Conservation (phyloP, 2,888 invertebrate species). For the Steinernema scapterisci region DNA sequence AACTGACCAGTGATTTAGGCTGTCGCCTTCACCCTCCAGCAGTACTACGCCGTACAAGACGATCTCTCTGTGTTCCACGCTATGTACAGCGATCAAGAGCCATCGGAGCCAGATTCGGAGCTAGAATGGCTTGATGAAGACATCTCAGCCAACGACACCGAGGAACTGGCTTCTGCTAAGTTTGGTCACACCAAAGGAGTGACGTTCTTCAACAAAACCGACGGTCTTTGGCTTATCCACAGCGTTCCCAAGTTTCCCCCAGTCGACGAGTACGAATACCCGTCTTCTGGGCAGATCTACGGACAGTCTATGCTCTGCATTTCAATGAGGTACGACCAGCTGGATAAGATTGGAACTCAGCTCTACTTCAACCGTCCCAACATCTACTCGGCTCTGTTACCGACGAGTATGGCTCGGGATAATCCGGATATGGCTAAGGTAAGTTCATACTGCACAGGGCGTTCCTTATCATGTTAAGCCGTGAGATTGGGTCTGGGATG, state of each 20-base stretch:
- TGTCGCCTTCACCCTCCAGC: constrained; percentile 57
- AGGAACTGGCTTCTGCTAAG: constrained; percentile 38
- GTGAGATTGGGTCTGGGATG: too few relatives aligned
- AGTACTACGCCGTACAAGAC: constrained; percentile 50
- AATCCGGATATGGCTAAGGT: constrained; percentile 72
- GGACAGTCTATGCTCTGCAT: constrained; percentile 89
- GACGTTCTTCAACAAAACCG: constrained; percentile 75
- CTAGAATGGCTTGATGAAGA: too few relatives aligned
- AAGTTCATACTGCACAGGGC: too few relatives aligned
- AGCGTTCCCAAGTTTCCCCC: constrained; percentile 85
- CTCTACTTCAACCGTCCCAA: constrained; percentile 82
- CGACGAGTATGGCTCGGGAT: constrained; percentile 72
- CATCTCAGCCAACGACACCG: too few relatives aligned
- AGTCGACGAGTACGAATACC: constrained; percentile 73
- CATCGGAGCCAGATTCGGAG: too few relatives aligned
- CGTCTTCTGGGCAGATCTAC: constrained; percentile 76
- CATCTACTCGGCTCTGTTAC: constrained; percentile 77
- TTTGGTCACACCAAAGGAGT: constrained; percentile 69
- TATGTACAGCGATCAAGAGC: constrained; percentile 89
- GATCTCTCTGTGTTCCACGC: constrained; percentile 55
- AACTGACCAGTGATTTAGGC: too few relatives aligned
- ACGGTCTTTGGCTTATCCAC: constrained; percentile 89
- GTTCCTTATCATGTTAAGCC: too few relatives aligned
- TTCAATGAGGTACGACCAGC: constrained; percentile 75
- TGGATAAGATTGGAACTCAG: constrained; percentile 78